Conservation (phyloP, 2,888 invertebrate species). For the Nectonema munidae region DNA sequence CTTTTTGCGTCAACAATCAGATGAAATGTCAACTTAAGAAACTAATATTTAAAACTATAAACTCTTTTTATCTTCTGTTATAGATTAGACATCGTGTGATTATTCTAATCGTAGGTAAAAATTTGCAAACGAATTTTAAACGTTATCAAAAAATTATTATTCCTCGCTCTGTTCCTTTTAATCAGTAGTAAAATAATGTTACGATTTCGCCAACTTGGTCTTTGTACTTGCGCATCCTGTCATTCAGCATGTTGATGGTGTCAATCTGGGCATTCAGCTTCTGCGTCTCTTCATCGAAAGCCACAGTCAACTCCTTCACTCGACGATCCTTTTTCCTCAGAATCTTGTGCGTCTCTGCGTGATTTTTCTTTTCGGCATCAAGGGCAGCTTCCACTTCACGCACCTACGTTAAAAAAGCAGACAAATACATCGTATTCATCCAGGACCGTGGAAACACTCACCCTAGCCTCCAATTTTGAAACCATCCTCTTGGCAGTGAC, state of each 20-base stretch:
- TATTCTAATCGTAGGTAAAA: too few species aligned
- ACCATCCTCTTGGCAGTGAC: conserved; percentile 83
- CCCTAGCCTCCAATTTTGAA: conserved; percentile 65
- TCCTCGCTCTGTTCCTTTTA: too few species aligned
- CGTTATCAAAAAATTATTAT: too few species aligned
- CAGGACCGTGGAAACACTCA: conserved; percentile 20
- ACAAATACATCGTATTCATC: conserved; percentile 1
- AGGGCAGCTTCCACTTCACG: conserved; percentile 69
- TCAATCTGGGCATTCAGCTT: conserved; percentile 44
- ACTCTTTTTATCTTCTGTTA: too few species aligned
- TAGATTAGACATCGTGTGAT: too few species aligned
- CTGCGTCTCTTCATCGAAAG: conserved; percentile 45
- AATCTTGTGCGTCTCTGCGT: conserved; percentile 81
- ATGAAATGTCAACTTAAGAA: too few species aligned
- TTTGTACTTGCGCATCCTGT: conserved; percentile 62
- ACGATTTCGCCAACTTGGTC: conserved; percentile 63
- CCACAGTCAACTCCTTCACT: conserved; percentile 38
- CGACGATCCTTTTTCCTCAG: conserved; percentile 86
- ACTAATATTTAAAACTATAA: too few species aligned
- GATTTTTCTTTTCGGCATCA: conserved; percentile 81
- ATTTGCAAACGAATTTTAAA: too few species aligned
- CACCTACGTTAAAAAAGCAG: conserved; percentile 27
- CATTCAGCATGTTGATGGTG: conserved; percentile 28
- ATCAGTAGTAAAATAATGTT: conserved; percentile 18
- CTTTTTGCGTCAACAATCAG: too few species aligned